These are phyloP conservation scores for Leiothrix lutea DNA, from an alignment of 2,113 vertebrate species.

Conservation along the genomic window DNA sequence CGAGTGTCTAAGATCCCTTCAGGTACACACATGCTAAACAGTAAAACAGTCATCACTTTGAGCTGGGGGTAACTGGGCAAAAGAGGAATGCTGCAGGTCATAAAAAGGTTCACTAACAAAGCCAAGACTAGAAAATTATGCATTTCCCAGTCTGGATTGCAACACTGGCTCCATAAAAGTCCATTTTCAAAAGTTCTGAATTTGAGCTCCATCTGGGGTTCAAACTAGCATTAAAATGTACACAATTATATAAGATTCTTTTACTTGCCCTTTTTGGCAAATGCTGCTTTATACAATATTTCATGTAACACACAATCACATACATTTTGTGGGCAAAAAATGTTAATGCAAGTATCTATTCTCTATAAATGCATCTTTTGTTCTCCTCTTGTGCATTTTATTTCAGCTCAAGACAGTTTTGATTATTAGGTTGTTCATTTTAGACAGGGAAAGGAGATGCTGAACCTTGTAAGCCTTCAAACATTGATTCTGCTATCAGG, in stretches of 20 bases:
- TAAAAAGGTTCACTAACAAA: background rate
- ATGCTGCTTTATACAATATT: background rate
- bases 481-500: background rate
- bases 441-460: background rate
- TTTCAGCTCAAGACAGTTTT: background rate
- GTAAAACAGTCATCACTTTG: background rate
- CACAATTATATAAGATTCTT: background rate
- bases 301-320: background rate
- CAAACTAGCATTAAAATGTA: background rate
- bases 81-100: background rate
- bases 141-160: background rate
- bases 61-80: background rate
- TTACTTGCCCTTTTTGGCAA: background rate
- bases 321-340: background rate
- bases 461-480: background rate
- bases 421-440: background rate
- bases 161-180: background rate
- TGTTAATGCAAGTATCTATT: background rate
- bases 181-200: background rate
- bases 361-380: background rate
- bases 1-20: background rate
- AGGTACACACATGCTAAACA: accelerated
- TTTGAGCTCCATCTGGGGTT: background rate
- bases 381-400: background rate
- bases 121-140: background rate